Evolutionary conservation across 2,113 vertebrate species (phyloP).

Genomic region (Serinus canaria): DNA sequence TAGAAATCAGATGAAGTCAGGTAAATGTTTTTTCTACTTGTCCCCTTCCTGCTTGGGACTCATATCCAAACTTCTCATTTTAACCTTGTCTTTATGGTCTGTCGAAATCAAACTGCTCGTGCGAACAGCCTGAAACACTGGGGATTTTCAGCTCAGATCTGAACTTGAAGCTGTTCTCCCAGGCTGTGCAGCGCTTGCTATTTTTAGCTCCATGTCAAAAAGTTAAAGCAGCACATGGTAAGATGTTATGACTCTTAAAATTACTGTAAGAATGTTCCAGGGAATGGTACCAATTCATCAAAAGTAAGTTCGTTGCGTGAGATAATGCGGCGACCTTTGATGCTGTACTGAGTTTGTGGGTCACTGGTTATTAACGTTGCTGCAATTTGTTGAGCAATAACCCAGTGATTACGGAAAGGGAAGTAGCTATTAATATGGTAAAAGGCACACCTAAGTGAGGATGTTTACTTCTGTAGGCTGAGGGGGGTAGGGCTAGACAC

Average conservation of each 20-base stretch:
- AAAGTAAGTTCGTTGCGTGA: constrained; percentile 5
- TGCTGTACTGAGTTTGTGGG: constrained; percentile 11
- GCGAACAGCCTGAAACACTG: background rate
- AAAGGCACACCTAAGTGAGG: constrained; percentile 50
- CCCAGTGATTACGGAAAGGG: constrained; percentile 43
- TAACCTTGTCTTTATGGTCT: constrained; percentile 28
- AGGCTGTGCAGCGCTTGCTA: constrained; percentile 32
- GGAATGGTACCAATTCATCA: constrained; percentile 47
- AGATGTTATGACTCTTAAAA: constrained; percentile 62
- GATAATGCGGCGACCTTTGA: background rate
- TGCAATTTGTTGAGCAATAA: constrained; percentile 49
- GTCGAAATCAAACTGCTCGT: constrained; percentile 24
- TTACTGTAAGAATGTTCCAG: constrained; percentile 52
- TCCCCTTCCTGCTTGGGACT: constrained; percentile 15
- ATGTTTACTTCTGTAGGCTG: constrained; percentile 32
- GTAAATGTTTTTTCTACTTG: background rate
- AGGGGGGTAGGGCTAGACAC: background rate
- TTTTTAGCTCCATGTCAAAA: constrained; percentile 61
- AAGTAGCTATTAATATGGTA: constrained; percentile 61
- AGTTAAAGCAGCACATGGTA: constrained; percentile 45
- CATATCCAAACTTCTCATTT: background rate
- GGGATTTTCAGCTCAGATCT: constrained; percentile 50
- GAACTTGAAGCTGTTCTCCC: constrained; percentile 47
- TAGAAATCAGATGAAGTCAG: background rate
- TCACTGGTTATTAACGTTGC: constrained; percentile 10